Evolutionary conservation across 2,888 invertebrate species (phyloP), one percentile per base, ranked within the genome.

Genomic region (Trachelus tabidus): DNA sequence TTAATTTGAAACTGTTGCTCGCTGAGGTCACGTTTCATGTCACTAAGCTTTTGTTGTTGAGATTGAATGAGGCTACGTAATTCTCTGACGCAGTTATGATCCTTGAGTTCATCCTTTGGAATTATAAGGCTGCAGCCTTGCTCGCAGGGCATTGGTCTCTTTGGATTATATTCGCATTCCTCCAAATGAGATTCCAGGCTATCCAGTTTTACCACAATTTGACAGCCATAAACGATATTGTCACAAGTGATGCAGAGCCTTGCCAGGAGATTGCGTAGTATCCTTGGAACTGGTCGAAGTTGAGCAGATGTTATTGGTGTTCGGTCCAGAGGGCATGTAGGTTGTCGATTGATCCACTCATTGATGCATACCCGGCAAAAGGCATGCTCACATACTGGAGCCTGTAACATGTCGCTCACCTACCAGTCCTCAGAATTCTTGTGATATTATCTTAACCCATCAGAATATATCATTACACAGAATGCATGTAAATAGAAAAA

Each of bases 161-260:
- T 98, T 0, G 98, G 98, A 92, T 99, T 99, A 90, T 95, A 96
- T 92, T 96, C 96, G 93, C 99, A 99, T 92, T 98, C 98, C 89
- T 96, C 95, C 86, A 98, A 92, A 92, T 99, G 98, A 34, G 95
- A 93, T n/a, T 95, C 93, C 83, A 98, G 92, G 12, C 95, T 94
- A 91, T 99, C 98, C 86, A 99, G 93, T 92, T 98, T 98, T 77
- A 98, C 93, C 34, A 97, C 94, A 77, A 95, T 93, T 81, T 94
- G 94, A 91, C 98, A 99, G 81, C 98, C 98, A 91, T 97, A 96
- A 33, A 94, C 94, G 79, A 95, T 95, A 92, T 98, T 98, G 93
- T 98, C 98, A 93, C 98, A 99, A 88, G 94, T 94, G 85, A 98
- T 98, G 85, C 96, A 95, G 81, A 98, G 93, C 89, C 98, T 96